These are phyloP conservation scores for Mallateleia sp. DNA, from an alignment of 2,888 invertebrate genomes.

Conservation along the genomic window DNA sequence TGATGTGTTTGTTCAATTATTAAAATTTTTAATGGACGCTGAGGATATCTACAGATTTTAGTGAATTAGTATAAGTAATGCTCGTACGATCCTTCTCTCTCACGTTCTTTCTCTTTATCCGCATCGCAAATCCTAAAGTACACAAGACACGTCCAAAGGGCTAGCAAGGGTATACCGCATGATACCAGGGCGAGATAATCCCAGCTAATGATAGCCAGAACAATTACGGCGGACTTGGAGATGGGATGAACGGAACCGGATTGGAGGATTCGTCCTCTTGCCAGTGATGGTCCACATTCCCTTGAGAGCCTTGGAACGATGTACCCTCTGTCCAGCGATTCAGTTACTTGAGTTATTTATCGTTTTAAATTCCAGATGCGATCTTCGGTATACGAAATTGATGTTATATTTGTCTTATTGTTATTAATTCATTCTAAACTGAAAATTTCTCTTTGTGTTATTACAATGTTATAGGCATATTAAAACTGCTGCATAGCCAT, in stretches of 20 bases:
- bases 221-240: slow-evolving; percentile 84
- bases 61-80: slow-evolving; percentile 56
- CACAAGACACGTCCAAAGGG: slow-evolving; percentile 81
- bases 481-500: too few relatives aligned
- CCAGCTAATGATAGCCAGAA: slow-evolving; percentile 87
- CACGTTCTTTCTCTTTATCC: slow-evolving; percentile 81
- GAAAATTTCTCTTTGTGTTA: too few relatives aligned
- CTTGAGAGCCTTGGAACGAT: slow-evolving; percentile 70
- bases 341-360: slow-evolving; percentile 78
- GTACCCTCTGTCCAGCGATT: slow-evolving; percentile 76
- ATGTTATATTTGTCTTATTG: slow-evolving; percentile 65
- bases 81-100: slow-evolving; percentile 39
- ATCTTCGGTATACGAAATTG: slow-evolving; percentile 61
- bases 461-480: too few relatives aligned
- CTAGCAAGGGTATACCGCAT: slow-evolving; percentile 79
- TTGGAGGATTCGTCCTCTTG: slow-evolving; percentile 81
- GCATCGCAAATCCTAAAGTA: slow-evolving; percentile 81
- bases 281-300: slow-evolving; percentile 78
- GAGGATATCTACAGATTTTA: slow-evolving; percentile 44
- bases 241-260: slow-evolving; percentile 81
- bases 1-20: too few relatives aligned
- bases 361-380: slow-evolving; percentile 76
- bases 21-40: background rate
- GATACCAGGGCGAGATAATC: slow-evolving; percentile 86
- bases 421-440: slow-evolving; percentile 45